A percentile compares a stretch with the other conserved stretches of the same genome.
These are phyloP conservation scores for Chloebia gouldiae DNA, from an alignment of 2,113 vertebrate species.

Conservation along the genomic window DNA sequence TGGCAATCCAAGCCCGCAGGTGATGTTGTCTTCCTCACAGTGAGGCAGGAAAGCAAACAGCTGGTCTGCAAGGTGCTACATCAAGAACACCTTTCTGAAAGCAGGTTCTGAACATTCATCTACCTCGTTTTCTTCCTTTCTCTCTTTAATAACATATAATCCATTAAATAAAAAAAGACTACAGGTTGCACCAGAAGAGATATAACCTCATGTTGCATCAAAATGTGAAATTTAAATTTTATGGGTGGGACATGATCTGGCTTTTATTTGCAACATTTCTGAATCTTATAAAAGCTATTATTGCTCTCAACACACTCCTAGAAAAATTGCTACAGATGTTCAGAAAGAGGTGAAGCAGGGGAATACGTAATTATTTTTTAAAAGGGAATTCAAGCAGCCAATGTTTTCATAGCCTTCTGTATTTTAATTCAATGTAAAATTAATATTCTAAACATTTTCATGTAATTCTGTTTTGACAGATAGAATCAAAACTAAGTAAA, in stretches of 20 bases:
- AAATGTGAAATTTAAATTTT: neutral
- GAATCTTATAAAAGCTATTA: neutral
- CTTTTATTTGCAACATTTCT: neutral
- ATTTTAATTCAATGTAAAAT: neutral
- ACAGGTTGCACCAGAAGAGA: neutral
- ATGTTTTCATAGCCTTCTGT: neutral
- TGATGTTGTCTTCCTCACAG: neutral
- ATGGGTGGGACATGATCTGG: neutral
- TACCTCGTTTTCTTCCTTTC: neutral
- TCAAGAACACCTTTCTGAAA: neutral
- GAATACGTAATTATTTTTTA: neutral
- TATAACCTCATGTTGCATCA: fast-evolving
- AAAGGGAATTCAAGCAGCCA: neutral
- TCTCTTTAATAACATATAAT: neutral
- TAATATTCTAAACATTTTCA: neutral
- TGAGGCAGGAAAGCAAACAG: neutral
- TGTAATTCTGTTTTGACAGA: neutral
- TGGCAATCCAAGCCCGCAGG: neutral
- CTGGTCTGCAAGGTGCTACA: fast-evolving
- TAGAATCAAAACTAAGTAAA: neutral
- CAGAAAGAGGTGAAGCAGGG: neutral
- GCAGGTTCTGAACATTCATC: neutral
- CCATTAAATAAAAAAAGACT: neutral
- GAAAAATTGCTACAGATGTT: neutral
- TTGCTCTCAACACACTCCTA: neutral